Conservation (phyloP, 2,113 vertebrate genomes). For the Oxyura jamaicensis region DNA sequence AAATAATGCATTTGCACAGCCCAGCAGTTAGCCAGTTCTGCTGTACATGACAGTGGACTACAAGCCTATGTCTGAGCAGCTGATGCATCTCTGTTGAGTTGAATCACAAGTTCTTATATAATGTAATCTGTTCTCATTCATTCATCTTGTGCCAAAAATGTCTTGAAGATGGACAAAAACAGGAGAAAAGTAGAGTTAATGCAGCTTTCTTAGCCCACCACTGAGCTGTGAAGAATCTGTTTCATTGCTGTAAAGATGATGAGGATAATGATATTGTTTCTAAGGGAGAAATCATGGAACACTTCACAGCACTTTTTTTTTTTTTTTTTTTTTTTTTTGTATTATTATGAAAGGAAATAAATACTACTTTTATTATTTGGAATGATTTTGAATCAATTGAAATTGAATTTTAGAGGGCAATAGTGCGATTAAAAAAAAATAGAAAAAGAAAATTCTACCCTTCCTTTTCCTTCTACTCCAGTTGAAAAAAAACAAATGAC, state of each 20-base stretch:
- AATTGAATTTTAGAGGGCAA: not conserved
- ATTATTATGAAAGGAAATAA: not conserved
- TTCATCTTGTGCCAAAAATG: not conserved
- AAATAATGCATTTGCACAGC: not conserved
- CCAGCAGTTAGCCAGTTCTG: not conserved
- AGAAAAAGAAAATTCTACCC: not conserved
- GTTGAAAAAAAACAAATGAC: not conserved
- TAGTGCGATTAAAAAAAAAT: not conserved
- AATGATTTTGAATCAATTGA: not conserved
- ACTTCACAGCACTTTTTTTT: not conserved
- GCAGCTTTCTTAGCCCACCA: not conserved
- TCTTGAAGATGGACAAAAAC: not conserved
- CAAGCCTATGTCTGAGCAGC: not conserved
- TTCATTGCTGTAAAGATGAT: not conserved
- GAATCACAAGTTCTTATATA: not conserved
- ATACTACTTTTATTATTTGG: not conserved
- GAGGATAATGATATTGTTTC: not conserved
- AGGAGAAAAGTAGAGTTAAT: not conserved
- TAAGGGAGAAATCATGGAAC: not conserved
- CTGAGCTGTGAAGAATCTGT: not conserved
- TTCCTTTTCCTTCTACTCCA: not conserved
- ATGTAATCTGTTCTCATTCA: not conserved
- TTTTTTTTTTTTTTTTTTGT: not conserved
- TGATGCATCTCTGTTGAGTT: not conserved
- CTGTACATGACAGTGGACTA: not conserved